phyloP scores from a whole-genome alignment of 2,888 invertebrate species.

The Adineta ricciae region DNA sequence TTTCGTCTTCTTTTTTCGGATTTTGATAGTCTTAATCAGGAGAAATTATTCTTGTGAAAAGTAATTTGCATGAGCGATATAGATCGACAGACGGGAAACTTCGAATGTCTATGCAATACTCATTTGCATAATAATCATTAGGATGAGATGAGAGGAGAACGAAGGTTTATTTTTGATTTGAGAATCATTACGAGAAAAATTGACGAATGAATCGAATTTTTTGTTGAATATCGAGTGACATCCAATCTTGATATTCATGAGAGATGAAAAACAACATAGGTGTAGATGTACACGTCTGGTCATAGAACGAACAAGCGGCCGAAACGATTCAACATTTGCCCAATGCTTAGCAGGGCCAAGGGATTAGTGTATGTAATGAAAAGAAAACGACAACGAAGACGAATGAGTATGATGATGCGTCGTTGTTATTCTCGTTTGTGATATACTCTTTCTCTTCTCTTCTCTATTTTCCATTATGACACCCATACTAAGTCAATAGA shows the following conservation, averaged over 20 bases:
- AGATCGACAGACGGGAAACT: conserved; percentile 10
- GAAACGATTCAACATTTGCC: conserved; percentile 13
- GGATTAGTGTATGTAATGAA: conserved; percentile 9
- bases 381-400: neutral
- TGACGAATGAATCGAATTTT: neutral
- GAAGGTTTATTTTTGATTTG: too few relatives aligned
- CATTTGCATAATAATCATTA: conserved; percentile 15
- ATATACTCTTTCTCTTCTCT: neutral
- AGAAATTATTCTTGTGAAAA: neutral
- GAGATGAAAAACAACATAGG: conserved; percentile 12
- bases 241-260: conserved; percentile 7
- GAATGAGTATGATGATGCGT: neutral
- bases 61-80: neutral
- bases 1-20: neutral
- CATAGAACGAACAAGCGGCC: conserved; percentile 5
- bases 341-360: conserved; percentile 15
- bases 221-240: conserved; percentile 9
- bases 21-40: neutral
- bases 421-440: neutral
- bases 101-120: neutral
- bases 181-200: neutral
- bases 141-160: too few relatives aligned
- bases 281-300: conserved; percentile 9
- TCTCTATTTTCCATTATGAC: conserved; percentile 1
- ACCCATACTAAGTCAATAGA: conserved; percentile 1